Evolutionary conservation across 2,888 invertebrate genomes (phyloP), one percentile per base, ranked within the genome.

Genomic region (Cremastinae sp.): DNA sequence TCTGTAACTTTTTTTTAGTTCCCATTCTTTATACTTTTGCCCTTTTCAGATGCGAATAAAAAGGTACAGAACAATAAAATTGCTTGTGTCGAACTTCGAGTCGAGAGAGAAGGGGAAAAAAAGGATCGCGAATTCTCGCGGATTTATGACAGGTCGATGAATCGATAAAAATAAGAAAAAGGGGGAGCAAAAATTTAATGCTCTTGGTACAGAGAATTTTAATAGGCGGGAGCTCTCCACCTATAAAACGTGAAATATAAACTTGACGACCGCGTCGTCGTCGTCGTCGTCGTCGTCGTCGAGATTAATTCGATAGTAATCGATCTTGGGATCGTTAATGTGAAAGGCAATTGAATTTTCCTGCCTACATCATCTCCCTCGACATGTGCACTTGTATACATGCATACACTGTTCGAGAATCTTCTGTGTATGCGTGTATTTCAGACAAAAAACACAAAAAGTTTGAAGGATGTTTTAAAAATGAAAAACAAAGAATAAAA

Each of bases 281-380:
- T 47, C 18, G 28, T 38, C 18, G 41, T 34, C 51, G 61, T 61
- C 51, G 59, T 65, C 73, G 54, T 45, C 43, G 12, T 38, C 45
- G 45, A 16, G 54, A 68, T 54, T 68, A 64, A 38, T n/a, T 51
- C 69, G 62, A 72, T 58, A 36, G 53, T 54, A 59, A 73, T 76
- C 72, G 72, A 76, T 76, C 56, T 53, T 43, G 36, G 18, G 56
- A 62, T 68, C 75, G 62, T 76, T 64, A 64, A 72, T 64, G 56
- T 58, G 53, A 70, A 65, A 61, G 59, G 53, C 65, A 71, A 74
- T 70, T 66, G 69, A 77, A 74, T 70, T 73, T 61, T 10, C 74
- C 53, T 65, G 38, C 28, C 43, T 9, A 10, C 38, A 20, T 47
- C 14, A 47, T 18, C 28, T 28, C 28, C 28, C 28, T 9, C 20